phyloP scores from a whole-genome alignment of 2,888 invertebrate genomes.

The Dolichomitus sp. region DNA sequence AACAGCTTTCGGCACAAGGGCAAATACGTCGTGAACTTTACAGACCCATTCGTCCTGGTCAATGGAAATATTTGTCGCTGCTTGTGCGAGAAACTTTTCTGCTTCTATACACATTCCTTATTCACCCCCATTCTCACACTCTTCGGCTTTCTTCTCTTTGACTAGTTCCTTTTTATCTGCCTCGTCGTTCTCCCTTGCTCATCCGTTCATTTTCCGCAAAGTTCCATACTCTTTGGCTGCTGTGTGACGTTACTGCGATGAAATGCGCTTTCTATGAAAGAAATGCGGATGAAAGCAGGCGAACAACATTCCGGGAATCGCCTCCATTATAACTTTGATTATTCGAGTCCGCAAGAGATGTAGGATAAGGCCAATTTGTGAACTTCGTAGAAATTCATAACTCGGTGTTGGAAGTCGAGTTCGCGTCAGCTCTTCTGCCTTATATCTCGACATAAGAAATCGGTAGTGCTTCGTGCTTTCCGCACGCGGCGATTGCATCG shows the following conservation, averaged over 20 bases:
- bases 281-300: slow-evolving; percentile 13
- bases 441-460: slow-evolving; percentile 16
- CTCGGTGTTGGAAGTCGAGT: slow-evolving; percentile 5
- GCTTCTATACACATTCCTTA: slow-evolving; percentile 57
- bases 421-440: background rate
- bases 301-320: slow-evolving; percentile 14
- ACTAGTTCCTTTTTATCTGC: slow-evolving; percentile 14
- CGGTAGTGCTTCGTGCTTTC: slow-evolving; percentile 4
- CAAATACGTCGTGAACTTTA: slow-evolving; percentile 65
- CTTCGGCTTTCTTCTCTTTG: slow-evolving; percentile 11
- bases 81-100: slow-evolving; percentile 60
- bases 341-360: slow-evolving; percentile 15
- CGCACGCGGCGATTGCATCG: slow-evolving; percentile 23
- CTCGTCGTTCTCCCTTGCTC: background rate
- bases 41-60: slow-evolving; percentile 68
- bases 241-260: background rate
- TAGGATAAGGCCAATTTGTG: slow-evolving; percentile 46
- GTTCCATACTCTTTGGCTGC: background rate
- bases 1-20: slow-evolving; percentile 15
- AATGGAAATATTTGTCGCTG: slow-evolving; percentile 68
- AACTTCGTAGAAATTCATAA: slow-evolving; percentile 49
- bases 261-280: background rate
- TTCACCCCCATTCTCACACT: slow-evolving; percentile 28
- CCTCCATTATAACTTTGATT: slow-evolving; percentile 39
- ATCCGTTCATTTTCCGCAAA: background rate